A percentile compares a stretch with the other conserved stretches of the same genome.
Conservation (phyloP, 2,888 invertebrate genomes). For the Thalpophila matura region DNA sequence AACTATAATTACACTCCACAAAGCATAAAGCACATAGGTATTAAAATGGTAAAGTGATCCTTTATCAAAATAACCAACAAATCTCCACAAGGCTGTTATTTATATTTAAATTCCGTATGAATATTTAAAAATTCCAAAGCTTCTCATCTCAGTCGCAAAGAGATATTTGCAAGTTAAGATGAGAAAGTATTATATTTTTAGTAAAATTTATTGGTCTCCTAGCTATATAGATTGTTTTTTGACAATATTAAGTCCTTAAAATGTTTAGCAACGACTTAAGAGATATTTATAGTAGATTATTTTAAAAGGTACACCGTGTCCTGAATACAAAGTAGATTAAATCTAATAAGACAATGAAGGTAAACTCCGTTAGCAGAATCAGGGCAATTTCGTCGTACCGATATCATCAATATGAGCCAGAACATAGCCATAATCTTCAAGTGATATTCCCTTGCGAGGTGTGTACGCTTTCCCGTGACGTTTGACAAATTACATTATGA, state of each 20-base stretch:
- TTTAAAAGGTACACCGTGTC: constrained; percentile 60
- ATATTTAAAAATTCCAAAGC: constrained; percentile 63
- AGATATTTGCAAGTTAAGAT: constrained; percentile 63
- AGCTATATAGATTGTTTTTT: constrained; percentile 33
- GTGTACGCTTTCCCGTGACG: constrained; percentile 66
- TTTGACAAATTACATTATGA: constrained; percentile 85
- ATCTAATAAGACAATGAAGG: constrained; percentile 59
- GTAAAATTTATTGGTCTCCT: constrained; percentile 50
- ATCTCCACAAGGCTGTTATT: constrained; percentile 60
- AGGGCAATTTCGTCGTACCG: constrained; percentile 46
- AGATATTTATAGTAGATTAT: constrained; percentile 55
- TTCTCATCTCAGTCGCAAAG: constrained; percentile 51
- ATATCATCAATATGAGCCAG: constrained; percentile 53
- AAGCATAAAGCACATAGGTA: constrained; percentile 23
- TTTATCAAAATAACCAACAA: constrained; percentile 51
- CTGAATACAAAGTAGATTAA: constrained; percentile 57
- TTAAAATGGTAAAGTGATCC: constrained; percentile 28
- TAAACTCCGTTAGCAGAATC: constrained; percentile 54
- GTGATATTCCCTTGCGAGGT: constrained; percentile 54
- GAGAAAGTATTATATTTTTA: constrained; percentile 55
- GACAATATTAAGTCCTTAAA: constrained; percentile 33
- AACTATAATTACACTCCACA: constrained; percentile 29
- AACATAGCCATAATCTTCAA: constrained; percentile 46
- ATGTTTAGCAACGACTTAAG: constrained; percentile 46
- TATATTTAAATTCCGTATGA: constrained; percentile 67